These are phyloP conservation scores for Phalanger gymnotis DNA, from an alignment of 2,797 vertebrate species.

Conservation along the genomic window DNA sequence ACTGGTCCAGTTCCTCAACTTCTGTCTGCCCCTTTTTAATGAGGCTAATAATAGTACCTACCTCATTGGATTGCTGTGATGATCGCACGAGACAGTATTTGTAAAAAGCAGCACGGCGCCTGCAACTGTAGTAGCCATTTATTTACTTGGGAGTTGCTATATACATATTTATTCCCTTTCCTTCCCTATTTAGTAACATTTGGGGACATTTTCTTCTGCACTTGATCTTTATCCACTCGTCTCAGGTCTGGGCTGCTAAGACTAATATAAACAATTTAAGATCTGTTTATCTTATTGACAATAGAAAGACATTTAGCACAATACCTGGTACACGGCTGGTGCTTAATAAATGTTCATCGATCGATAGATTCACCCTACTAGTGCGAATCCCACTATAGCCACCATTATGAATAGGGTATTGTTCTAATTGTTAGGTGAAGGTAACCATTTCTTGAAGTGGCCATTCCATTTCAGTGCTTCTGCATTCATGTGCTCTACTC, in stretches of 20 bases:
- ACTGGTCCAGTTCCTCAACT: not conserved
- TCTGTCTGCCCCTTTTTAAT: not conserved
- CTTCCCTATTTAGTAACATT: not conserved
- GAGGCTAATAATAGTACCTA: not conserved
- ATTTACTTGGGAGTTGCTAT: not conserved
- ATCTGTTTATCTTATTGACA: not conserved
- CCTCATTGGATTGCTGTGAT: not conserved
- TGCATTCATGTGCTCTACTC: not conserved
- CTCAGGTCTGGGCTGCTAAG: not conserved
- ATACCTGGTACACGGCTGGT: not conserved
- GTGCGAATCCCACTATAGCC: not conserved
- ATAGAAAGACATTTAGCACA: not conserved
- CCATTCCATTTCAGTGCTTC: not conserved
- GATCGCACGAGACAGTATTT: not conserved
- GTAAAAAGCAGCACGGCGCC: not conserved
- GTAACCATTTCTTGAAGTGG: not conserved
- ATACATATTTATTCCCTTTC: not conserved
- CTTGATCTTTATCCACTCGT: not conserved
- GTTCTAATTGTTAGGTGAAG: not conserved
- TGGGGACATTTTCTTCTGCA: not conserved
- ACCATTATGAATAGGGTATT: not conserved
- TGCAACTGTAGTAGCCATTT: not conserved
- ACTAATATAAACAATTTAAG: not conserved
- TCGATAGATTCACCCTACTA: not conserved
- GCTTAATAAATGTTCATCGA: not conserved